Base-by-base conservation (phyloP, 2,113 vertebrate species). In the Pollimyrus isidori region DNA sequence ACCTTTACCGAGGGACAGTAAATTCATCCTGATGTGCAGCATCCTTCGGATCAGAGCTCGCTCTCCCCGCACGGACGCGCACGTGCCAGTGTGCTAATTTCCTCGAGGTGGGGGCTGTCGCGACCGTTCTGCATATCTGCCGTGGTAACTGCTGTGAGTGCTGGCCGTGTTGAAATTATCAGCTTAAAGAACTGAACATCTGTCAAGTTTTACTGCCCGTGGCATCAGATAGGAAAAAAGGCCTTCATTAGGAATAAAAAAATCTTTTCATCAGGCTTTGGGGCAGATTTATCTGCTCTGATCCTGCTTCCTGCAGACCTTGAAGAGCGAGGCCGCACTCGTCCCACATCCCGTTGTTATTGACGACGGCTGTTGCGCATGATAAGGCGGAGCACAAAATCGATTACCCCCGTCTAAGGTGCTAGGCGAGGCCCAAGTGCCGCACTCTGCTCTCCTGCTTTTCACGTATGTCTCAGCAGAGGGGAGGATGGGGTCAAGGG, bases 331-430 rank as follows among this genome's bases (percentile, higher is more conserved):
- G 88, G 83, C 30, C 30, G 58, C 65, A 82, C 89, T 85, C 45
- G 49, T 48, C 23, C 58, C 87, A 48, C 88, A 86, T 58, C 2
- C 88, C 89, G 92, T 52, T 90, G 87, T 93, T 93, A 94, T 92
- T 92, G 92, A 95, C 90, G 91, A 89, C 39, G 89, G 91, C 92
- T 94, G 94, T 91, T 85, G 88, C 21, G 45, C 91, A 93, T 90
- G 93, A 95, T 95, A 94, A 94, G 93, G 90, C n/a, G n/a, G 90
- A 90, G 90, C 88, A 85, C 92, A 91, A 93, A 94, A 94, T 95
- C 93, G 92, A 94, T 95, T 93, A 93, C 88, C 73, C 86, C 92
- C 92, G 93, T 92, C 92, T 92, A 84, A 65, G 53, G 53, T 58
- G 23, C 26, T 50, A 9, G 65, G 26, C 0, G 45, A 35, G 62